Percentiles rank a stretch among this genome's conserved stretches.
phyloP scores from a whole-genome alignment of 2,888 invertebrate genomes.

The Mylabris sibirica region DNA sequence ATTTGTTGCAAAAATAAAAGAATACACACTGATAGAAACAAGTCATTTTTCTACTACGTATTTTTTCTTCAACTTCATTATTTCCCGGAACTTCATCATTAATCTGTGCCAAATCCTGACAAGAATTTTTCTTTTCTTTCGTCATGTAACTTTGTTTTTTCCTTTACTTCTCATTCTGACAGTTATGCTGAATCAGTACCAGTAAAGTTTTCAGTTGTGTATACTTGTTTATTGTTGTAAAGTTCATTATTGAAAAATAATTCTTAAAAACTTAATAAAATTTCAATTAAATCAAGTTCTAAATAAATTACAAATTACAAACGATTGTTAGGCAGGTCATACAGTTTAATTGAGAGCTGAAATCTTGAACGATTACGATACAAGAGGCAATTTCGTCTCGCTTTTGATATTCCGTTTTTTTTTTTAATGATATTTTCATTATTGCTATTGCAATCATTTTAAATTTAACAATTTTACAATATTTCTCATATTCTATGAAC shows the following conservation, averaged over 20 bases:
- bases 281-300: not conserved
- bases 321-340: not conserved
- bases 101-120: conserved; percentile 3
- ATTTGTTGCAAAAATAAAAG: conserved; percentile 2
- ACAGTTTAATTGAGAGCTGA: not conserved
- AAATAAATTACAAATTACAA: not conserved
- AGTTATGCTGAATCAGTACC: conserved; percentile 7
- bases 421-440: not conserved
- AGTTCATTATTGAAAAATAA: not conserved
- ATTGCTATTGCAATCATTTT: not conserved
- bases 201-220: not conserved
- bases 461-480: not conserved
- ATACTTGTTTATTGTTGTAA: not conserved
- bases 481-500: not conserved
- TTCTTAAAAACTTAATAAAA: not conserved
- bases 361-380: not conserved
- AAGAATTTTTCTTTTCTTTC: not conserved
- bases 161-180: not conserved
- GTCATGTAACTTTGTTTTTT: not conserved
- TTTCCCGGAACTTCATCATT: conserved; percentile 9
- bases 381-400: not conserved
- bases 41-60: not conserved
- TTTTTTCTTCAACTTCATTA: conserved; percentile 8
- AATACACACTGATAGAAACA: not conserved
- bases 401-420: not conserved